Base-by-base conservation (phyloP, 2,888 invertebrate species). In the Calameuta filiformis region DNA sequence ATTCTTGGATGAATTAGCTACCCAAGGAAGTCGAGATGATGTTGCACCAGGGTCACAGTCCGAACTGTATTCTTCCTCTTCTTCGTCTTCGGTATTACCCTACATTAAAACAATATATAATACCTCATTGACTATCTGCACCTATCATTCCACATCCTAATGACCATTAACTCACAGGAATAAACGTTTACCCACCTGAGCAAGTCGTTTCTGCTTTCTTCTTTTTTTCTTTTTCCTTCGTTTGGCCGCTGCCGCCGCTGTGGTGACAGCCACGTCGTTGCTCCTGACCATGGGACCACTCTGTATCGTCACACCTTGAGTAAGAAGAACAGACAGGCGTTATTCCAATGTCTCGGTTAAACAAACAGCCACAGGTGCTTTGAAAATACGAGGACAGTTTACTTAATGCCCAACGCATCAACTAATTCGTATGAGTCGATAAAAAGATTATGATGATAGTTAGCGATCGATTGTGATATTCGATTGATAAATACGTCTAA, bases 271-370 rank as follows among this genome's bases (percentile, higher is more conserved):
- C 76, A 84, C 80, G 78, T 89, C 87, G 81, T 81, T 87, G 80
- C 85, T 88, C 85, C 90, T 89, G 83, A 90, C 86, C 87, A 90
- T 90, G 73, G 90, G 87, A 30, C 89, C 90, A 79, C 88, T 85
- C 87, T 90, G 91, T 83, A 92, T 88, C 82, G 91, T 91, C 81
- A 91, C 88, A 85, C 91, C 92, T 92, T 88, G 35, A 85, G 83
- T 75, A 79, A 84, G 75, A 76, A 81, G 69, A 82, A 78, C 69
- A 79, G 75, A 76, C 11, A 75, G 33, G 56, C 23, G 71, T 71
- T 34, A 71, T 12, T 23, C 23, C 56, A 56, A 56, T 56, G 56
- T 23, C 56, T 56, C 56, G 15, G 15, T 40, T 40, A 6, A 56
- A 56, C 56, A 9, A 23, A 56, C 56, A 56, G 56, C 23, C 23